Evolutionary conservation across 2,797 vertebrate species (phyloP).

Genomic region (Sebastes steindachneri): DNA sequence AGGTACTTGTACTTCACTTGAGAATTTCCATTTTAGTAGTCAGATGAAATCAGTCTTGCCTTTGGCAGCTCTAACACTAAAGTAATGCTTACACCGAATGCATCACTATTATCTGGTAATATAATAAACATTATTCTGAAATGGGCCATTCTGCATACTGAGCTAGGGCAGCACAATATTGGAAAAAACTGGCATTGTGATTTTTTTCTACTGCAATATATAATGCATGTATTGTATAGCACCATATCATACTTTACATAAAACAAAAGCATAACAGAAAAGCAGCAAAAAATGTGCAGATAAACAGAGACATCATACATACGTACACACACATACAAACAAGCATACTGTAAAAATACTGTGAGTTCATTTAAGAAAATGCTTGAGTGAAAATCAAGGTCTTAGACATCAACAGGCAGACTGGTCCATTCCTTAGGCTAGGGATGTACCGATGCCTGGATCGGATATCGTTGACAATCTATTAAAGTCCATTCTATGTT

Average conservation of each 20-base stretch:
- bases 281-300: not conserved
- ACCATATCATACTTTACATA: no score
- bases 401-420: not conserved
- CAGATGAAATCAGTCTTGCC: fast-evolving
- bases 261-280: no score
- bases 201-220: no score
- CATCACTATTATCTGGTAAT: not conserved
- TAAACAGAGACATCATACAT: not conserved
- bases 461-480: no score
- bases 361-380: not conserved
- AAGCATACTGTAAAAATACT: not conserved
- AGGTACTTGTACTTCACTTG: not conserved
- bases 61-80: no score
- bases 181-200: no score
- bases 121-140: no score
- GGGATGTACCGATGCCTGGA: no score
- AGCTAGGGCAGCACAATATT: no score
- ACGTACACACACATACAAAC: not conserved
- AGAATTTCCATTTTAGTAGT: not conserved
- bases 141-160: no score
- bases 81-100: not conserved
- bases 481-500: no score
- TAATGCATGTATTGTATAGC: no score
- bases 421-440: not conserved
- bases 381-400: not conserved